A percentile compares a stretch with the other conserved stretches of the same genome.
Conservation (phyloP, 2,797 vertebrate genomes). For the Xiphophorus birchmanni region DNA sequence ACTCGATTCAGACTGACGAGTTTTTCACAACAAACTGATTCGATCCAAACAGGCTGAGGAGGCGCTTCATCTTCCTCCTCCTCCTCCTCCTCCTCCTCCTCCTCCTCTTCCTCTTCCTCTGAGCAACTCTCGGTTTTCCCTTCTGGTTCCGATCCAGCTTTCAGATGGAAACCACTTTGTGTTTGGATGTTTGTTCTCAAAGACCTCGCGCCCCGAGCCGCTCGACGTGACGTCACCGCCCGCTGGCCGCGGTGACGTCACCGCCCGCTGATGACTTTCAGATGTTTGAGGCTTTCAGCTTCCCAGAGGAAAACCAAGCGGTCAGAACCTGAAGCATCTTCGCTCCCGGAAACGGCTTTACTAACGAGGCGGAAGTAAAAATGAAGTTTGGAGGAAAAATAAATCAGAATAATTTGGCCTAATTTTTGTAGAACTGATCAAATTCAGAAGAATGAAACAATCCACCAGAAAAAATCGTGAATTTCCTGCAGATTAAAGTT, state of each 20-base stretch:
- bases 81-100: no score
- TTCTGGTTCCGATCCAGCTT: neutral
- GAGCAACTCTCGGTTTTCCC: no score
- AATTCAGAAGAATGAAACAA: neutral
- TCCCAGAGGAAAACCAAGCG: neutral
- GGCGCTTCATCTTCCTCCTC: neutral
- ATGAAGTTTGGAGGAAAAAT: neutral
- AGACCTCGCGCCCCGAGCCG: neutral
- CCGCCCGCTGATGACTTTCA: constrained; percentile 47
- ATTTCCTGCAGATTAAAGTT: no score
- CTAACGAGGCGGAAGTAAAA: neutral
- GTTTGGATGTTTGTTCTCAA: neutral
- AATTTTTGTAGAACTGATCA: no score
- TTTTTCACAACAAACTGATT: neutral
- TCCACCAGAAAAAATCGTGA: neutral
- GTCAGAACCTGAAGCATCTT: neutral
- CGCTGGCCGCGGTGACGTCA: constrained; percentile 43
- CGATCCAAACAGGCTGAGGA: neutral
- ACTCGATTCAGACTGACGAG: no score
- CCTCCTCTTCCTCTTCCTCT: no score
- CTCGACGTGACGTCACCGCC: constrained; percentile 34
- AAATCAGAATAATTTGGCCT: neutral
- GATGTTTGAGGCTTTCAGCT: constrained; percentile 36
- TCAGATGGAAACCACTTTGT: neutral
- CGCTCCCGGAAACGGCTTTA: neutral